Conservation (phyloP, 2,113 vertebrate species). For the Cyprinodon variegatus region DNA sequence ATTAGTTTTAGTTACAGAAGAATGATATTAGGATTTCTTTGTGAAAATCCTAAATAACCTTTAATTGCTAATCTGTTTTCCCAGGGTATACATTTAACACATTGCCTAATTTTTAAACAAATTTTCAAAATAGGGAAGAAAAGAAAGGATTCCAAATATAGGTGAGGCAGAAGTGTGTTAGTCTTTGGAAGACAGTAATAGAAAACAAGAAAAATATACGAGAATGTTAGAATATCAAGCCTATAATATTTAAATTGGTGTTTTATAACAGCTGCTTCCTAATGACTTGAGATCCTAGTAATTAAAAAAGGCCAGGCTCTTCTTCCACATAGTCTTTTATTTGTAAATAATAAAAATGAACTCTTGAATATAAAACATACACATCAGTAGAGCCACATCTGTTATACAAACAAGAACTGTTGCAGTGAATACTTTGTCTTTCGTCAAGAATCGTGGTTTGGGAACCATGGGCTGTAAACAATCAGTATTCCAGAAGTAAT, state of each 20-base stretch:
- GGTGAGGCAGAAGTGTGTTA: too few relatives aligned
- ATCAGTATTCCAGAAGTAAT: constrained; percentile 83
- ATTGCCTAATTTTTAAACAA: neutral
- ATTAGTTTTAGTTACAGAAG: too few relatives aligned
- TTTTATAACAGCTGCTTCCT: neutral
- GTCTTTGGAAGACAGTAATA: neutral
- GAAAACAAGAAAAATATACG: neutral
- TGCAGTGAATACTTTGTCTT: constrained; percentile 83
- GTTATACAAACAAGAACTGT: constrained; percentile 86
- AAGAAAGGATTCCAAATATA: neutral
- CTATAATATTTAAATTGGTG: neutral
- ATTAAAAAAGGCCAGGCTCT: constrained; percentile 39
- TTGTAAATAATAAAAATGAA: constrained; percentile 89
- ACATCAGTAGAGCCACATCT: constrained; percentile 85
- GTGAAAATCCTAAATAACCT: too few relatives aligned
- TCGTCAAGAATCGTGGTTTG: constrained; percentile 74
- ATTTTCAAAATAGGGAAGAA: neutral
- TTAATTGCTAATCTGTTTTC: too few relatives aligned
- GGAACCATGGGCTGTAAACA: constrained; percentile 83
- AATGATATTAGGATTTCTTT: too few relatives aligned
- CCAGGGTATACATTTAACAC: too few relatives aligned
- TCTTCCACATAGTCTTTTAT: constrained; percentile 87
- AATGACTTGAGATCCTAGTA: constrained; percentile 25
- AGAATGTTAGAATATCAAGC: neutral
- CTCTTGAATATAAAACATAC: constrained; percentile 88